Evolutionary conservation across 1,140 invertebrate species (phyloP).

Genomic region (Limonius californicus): DNA sequence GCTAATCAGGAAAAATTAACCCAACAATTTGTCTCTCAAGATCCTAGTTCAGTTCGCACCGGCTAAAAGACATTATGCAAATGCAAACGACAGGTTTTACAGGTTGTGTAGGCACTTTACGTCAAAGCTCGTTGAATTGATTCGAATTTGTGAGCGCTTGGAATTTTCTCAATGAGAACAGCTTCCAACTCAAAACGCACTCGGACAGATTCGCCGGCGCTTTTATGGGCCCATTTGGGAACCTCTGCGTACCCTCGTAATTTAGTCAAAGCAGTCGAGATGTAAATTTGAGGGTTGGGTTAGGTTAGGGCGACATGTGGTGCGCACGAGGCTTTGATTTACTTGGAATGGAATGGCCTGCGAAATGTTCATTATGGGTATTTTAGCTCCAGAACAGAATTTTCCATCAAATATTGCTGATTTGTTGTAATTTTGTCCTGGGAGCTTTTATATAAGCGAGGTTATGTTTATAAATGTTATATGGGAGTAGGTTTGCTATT

Average conservation of each 20-base stretch:
- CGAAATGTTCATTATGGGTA: too few relatives aligned
- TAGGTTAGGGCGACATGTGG: conserved; percentile 24
- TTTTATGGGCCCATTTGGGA: too few relatives aligned
- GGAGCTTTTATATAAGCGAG: too few relatives aligned
- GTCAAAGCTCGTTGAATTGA: neutral
- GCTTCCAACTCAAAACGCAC: neutral
- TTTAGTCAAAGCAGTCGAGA: conserved; percentile 4
- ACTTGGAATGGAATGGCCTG: too few relatives aligned
- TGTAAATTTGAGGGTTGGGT: conserved; percentile 16
- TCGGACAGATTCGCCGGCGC: too few relatives aligned
- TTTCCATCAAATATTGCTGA: too few relatives aligned
- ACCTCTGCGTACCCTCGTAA: neutral
- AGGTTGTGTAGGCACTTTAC: conserved; percentile 4
- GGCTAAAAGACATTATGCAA: neutral
- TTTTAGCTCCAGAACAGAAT: too few relatives aligned
- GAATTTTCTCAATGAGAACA: neutral
- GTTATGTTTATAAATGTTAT: too few relatives aligned
- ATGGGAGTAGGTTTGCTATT: too few relatives aligned
- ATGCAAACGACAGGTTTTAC: conserved; percentile 6
- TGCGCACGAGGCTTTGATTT: conserved; percentile 8
- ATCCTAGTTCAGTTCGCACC: neutral
- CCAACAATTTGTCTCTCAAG: too few relatives aligned
- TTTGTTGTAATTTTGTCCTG: too few relatives aligned
- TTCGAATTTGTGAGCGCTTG: neutral
- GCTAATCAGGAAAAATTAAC: too few relatives aligned